Base-by-base conservation (phyloP, 1,140 invertebrate genomes). In the Lanistes nyassanus region DNA sequence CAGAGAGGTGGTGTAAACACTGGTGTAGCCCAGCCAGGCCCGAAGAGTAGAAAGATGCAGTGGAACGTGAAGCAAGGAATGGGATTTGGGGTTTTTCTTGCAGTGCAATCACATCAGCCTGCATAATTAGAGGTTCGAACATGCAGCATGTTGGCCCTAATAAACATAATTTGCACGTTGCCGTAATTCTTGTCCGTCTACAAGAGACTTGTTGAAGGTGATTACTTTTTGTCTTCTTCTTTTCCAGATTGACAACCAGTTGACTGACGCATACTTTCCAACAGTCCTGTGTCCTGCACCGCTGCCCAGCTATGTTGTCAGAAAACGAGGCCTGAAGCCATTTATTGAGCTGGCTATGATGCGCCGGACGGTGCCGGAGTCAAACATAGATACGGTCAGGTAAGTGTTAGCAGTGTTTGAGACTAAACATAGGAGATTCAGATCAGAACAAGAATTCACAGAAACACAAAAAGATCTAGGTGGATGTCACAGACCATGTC, bases 181-280 rank as follows among this genome's bases (percentile, higher is more conserved):
- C 51, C 23, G 51, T 53, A 53, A 13, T 23, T 13, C 23, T 53
- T 53, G 51, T 53, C 13, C 23, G 23, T 23, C 23, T 23, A 23
- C 23, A 13, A 53, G 23, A 13, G 13, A 53, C 51, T 53, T 11
- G 51, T 53, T 11, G 13, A 53, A 13, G 51, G 55, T 39, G 37
- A 5, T 55, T 29, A 65, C 26, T n/a, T 21, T 64, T 34, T 73
- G 16, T 73, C 21, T 21, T 55, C 23, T 9, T 66, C 2, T 56
- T 34, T 78, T 83, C 26, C 89, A 96, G 92, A 90, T 96, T 76
- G 95, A 96, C 86, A 95, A 96, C 90, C 95, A 96, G 87, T 85
- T 94, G 74, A 88, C 91, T 31, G 92, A 94, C 84, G 92, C 94
- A n/a, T 92, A 93, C 53, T 95, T 94, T 84, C 93, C 94, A 1